Percentiles rank a stretch among this genome's conserved stretches.
These are phyloP conservation scores for Daphoenositta chrysoptera DNA, from an alignment of 2,113 vertebrate species.

Conservation along the genomic window DNA sequence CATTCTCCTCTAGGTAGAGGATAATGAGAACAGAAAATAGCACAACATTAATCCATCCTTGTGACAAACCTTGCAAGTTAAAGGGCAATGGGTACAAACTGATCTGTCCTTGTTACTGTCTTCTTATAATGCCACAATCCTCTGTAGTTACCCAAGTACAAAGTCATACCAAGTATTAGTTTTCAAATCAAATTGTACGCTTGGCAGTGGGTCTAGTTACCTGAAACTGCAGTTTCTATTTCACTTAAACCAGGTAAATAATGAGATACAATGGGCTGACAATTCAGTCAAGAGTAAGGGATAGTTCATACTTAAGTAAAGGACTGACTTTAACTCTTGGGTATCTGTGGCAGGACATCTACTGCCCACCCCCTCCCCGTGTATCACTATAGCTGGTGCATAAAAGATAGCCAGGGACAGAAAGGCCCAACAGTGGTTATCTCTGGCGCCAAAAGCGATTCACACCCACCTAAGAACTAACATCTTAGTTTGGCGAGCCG, in stretches of 20 bases:
- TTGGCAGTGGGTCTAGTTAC: neutral
- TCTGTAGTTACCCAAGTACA: neutral
- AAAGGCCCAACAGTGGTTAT: too few species aligned
- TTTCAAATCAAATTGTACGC: neutral
- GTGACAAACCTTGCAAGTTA: conserved; percentile 2
- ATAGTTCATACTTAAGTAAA: neutral
- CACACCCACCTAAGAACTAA: too few species aligned
- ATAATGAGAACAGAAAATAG: conserved; percentile 51
- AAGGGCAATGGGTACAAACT: neutral
- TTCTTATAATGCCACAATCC: neutral
- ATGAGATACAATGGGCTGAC: neutral
- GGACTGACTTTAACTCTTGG: neutral
- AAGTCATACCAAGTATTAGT: conserved; percentile 7
- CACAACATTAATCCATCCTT: conserved; percentile 23
- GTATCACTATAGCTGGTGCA: too few species aligned
- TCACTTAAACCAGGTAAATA: conserved; percentile 28
- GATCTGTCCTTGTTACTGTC: neutral
- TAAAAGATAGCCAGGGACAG: too few species aligned
- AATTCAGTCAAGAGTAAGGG: neutral
- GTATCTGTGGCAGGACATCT: too few species aligned
- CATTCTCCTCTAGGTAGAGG: conserved; percentile 30
- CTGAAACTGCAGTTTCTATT: neutral
- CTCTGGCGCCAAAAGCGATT: too few species aligned
- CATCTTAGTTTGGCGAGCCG: too few species aligned
- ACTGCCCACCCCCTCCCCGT: too few species aligned